A percentile compares a stretch with the other conserved stretches of the same genome.
phyloP scores from a whole-genome alignment of 2,888 invertebrate species.

The Thalpophila matura region DNA sequence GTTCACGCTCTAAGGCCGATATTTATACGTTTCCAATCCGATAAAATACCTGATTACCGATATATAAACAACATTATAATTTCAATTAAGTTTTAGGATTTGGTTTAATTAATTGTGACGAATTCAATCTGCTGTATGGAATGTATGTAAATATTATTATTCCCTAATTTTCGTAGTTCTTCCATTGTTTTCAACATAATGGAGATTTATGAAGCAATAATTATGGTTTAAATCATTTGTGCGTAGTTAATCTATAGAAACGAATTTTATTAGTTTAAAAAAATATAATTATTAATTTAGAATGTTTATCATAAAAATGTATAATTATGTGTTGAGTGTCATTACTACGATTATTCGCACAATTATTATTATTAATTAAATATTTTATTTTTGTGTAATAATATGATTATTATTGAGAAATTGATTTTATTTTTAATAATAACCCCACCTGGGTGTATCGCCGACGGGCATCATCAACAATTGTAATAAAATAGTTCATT shows the following conservation, averaged over 20 bases:
- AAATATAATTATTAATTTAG: constrained; percentile 64
- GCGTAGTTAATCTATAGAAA: constrained; percentile 68
- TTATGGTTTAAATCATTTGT: constrained; percentile 76
- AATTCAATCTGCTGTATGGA: constrained; percentile 8
- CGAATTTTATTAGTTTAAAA: constrained; percentile 77
- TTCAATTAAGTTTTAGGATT: not conserved
- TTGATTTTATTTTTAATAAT: constrained; percentile 47
- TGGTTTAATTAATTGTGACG: constrained; percentile 22
- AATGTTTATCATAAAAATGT: constrained; percentile 67
- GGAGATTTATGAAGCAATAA: constrained; percentile 84
- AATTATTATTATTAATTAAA: constrained; percentile 69
- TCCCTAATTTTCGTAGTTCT: constrained; percentile 70
- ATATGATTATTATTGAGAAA: constrained; percentile 52
- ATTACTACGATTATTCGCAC: constrained; percentile 74
- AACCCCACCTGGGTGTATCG: constrained; percentile 52
- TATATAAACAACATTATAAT: too few relatives aligned
- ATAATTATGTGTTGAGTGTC: constrained; percentile 72
- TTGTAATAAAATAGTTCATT: constrained; percentile 44
- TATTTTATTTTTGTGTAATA: constrained; percentile 59
- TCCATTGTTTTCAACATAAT: constrained; percentile 72
- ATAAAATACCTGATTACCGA: too few relatives aligned
- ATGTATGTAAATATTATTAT: constrained; percentile 63
- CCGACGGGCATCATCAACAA: constrained; percentile 42
- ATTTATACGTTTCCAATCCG: too few relatives aligned
- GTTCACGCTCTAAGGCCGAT: too few relatives aligned